Evolutionary conservation across 2,113 vertebrate genomes (phyloP).

Genomic region (Rissa tridactyla): DNA sequence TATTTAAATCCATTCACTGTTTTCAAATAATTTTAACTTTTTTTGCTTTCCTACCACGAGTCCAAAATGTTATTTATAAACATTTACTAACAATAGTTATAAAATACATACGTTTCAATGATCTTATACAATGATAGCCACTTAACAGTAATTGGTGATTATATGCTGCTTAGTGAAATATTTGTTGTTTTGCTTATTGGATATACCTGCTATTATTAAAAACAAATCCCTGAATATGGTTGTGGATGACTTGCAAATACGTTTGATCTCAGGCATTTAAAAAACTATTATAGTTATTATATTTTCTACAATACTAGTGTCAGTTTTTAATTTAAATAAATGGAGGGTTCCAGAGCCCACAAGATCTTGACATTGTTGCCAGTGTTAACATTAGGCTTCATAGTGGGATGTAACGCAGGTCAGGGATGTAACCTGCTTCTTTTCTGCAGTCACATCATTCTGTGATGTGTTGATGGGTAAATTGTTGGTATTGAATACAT

Average conservation of each 20-base stretch:
- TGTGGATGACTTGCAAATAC: not conserved
- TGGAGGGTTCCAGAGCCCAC: not conserved
- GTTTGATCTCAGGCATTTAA: not conserved
- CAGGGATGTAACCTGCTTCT: not conserved
- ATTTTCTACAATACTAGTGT: not conserved
- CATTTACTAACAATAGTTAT: not conserved
- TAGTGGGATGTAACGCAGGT: accelerated
- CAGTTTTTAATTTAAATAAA: not conserved
- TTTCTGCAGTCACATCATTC: not conserved
- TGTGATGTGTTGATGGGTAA: not conserved
- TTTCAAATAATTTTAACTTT: not conserved
- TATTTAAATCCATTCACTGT: not conserved
- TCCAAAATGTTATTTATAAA: not conserved
- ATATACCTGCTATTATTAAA: not conserved
- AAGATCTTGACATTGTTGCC: not conserved
- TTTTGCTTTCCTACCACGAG: not conserved
- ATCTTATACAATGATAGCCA: not conserved
- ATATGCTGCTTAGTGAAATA: not conserved
- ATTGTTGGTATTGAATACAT: not conserved
- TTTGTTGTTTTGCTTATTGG: not conserved
- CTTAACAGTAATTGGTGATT: not conserved
- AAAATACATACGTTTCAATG: not conserved
- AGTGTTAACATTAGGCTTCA: not conserved
- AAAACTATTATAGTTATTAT: not conserved
- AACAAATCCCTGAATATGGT: not conserved